Base-by-base conservation (phyloP, 2,888 invertebrate genomes). In the Agonum fuliginosum region DNA sequence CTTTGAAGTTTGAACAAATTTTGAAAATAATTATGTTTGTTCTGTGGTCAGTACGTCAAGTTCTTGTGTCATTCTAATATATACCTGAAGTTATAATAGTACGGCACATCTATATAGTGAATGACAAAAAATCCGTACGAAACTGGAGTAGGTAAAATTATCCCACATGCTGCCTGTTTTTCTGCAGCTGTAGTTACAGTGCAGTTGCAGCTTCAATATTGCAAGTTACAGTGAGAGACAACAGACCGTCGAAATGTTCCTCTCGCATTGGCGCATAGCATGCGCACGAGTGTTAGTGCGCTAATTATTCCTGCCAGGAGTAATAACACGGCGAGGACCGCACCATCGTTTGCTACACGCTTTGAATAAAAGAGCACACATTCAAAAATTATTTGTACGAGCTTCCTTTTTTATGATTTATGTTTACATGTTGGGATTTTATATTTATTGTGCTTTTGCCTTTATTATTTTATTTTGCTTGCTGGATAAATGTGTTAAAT, bases 321-420 rank as follows among this genome's bases (percentile, higher is more conserved):
- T 51, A 71, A 70, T 51, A 71, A 19, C 65, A 24, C 48, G 48
- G 12, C 5, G 22, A 20, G 24, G 17, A 14, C 8, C n/a, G 2
- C 6, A n/a, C 22, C 22, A 54, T 54, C 20, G 48, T 48, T 48
- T 12, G 17, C 14, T 12, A 17, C 34, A 62, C 1, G 41, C 27
- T 65, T 74, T 37, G 43, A 74, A 74, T 74, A 74, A 74, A 62
- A 58, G 71, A 48, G 30, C 58, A 24, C 19, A 37, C 62, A 74
- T 62, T 62, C 65, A 74, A 74, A 74, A 74, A 74, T 62, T 74
- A 74, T 74, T 74, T 74, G 19, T 67, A 12, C 17, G 19, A 41
- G 37, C 41, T 67, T 41, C 67, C 41, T 67, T 62, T n/a, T 37
- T 37, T n/a, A n/a, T 67, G 67, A 67, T 67, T 67, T 67, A 67